These are phyloP conservation scores for Pristis pectinata DNA, from an alignment of 2,797 vertebrate species.

Conservation along the genomic window DNA sequence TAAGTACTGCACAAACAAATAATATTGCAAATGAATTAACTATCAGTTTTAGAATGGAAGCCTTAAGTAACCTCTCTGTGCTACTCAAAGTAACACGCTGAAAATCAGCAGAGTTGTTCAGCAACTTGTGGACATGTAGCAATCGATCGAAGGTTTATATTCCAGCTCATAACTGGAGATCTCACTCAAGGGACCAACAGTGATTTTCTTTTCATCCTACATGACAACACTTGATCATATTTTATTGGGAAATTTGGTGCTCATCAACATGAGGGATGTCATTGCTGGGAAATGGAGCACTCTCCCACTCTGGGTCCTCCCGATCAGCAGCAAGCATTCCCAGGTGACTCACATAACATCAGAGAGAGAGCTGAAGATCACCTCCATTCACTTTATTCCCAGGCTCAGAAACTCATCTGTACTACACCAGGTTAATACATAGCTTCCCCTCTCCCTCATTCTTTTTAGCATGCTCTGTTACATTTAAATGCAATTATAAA, in stretches of 20 bases:
- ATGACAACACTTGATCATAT: background rate
- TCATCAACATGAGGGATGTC: background rate
- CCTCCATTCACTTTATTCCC: background rate
- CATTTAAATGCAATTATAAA: background rate
- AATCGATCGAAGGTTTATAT: background rate
- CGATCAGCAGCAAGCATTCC: background rate
- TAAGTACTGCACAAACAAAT: conserved; percentile 51
- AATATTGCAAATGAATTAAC: background rate
- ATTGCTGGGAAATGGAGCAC: background rate
- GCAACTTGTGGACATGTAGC: background rate
- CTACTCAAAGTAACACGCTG: background rate
- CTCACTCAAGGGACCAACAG: background rate
- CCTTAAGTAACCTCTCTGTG: background rate
- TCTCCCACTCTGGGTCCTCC: too few relatives aligned
- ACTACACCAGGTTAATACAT: background rate
- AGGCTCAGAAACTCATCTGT: background rate
- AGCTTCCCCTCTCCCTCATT: background rate
- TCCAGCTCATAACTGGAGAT: background rate
- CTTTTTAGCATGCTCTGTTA: background rate
- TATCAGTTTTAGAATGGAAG: background rate
- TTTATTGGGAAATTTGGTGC: background rate
- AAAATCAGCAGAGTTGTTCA: background rate
- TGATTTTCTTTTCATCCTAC: background rate
- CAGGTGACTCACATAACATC: background rate
- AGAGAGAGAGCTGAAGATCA: background rate